Base-by-base conservation (phyloP, 2,113 vertebrate species). In the Indicator maculatus region DNA sequence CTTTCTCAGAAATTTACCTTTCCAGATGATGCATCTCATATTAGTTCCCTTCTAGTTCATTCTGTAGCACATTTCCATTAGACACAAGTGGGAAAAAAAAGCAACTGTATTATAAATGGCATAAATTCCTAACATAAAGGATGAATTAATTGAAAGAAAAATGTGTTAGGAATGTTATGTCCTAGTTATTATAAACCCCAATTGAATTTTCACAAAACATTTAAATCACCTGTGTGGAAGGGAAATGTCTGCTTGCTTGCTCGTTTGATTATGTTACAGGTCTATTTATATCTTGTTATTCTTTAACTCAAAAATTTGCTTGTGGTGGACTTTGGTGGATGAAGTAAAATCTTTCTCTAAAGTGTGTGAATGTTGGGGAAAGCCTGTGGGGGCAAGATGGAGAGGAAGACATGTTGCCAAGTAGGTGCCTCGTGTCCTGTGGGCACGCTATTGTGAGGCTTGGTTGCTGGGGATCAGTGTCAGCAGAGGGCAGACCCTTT, bases 1-100 rank as follows among this genome's bases (percentile, higher is more conserved):
- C 4, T 92, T 76, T 93, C 59, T 86, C 91, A 84, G 91, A 96
- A 96, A 92, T 84, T 82, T 84, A 70, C 66, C 69, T 85, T 93
- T 96, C 65, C 52, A 63, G 82, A 80, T 73, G 47, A 86, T 84
- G 30, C 77, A 75, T 77, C 30, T 91, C 65, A 26, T 86, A 86
- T 78, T 94, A 78, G 39, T 78, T 88, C 39, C 72, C 90, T 93
- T 86, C 58, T 78, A 75, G 31, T 78, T 94, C 63, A 65, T 90
- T 71, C 76, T 78, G 39, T 52, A 88, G 65, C 78, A 79, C 30
- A 88, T 75, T 96, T 91, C 50, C 59, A 76, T 91, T 81, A 95
- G 65, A 69, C 12, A 69, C 14, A 80, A 85, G 8, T 1, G 8
- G 8, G 31, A 26, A 65, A 45, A 82, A 73, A 59, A 74, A 4